Evolutionary conservation across 2,113 vertebrate species (phyloP), one percentile per base, ranked within the genome.

Genomic region (Protobothrops mucrosquamatus): DNA sequence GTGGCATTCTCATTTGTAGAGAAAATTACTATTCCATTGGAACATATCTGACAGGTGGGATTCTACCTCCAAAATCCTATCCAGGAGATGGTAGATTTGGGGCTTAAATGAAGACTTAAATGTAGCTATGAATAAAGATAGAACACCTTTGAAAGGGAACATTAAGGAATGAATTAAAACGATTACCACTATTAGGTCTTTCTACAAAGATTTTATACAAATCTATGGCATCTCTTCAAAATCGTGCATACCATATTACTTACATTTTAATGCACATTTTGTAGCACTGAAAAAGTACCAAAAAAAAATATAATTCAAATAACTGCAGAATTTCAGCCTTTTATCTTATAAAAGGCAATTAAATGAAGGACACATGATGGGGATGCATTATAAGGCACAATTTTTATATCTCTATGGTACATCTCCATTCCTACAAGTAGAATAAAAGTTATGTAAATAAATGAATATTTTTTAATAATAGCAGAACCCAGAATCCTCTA

Each of bases 1-100:
- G 18, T 81, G 34, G 34, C 18, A 20, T 9, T 39, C 34, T 43
- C 18, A 81, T 81, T 6, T 34, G 85, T 4, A 43, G 34, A 81
- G 34, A 43, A 81, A 8, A 43, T 39, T 81, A 81, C 34, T 81
- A 43, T 9, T 81, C 18, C 74, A 81, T 8, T 90, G 20, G 46
- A 23, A 22, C 43, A 46, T 11, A 48, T 93, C n/a, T 94, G 91
- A 91, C 81, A 48, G 64, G 51, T 11, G 26, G 88, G 26, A 8
- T 46, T 23, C 39, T 93, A 92, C 52, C n/a, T 69, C 85, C 94
- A 90, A 85, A 92, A 61, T 92, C 20, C 88, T 57, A 89, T 87
- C 86, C 92, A 86, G 89, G 56, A 69, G 93, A 90, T 2, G 0
- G n/a, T 93, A 59, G n/a, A 81, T 34, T 95, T 88, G 59, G 69